Conservation (phyloP, 2,113 vertebrate genomes). For the Vimba vimba region DNA sequence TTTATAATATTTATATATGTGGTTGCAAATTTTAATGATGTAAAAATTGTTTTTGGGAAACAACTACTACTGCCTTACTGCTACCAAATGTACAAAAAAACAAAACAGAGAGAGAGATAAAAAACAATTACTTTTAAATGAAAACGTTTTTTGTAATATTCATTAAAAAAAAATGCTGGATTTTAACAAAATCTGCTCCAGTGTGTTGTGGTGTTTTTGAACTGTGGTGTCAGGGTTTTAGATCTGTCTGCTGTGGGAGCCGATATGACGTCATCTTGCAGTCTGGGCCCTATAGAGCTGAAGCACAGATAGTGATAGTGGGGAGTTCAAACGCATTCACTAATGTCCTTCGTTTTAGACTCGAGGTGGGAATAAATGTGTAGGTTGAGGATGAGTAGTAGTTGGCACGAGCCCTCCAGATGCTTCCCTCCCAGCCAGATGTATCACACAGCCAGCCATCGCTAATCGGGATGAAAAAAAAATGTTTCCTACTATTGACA, state of each 20-base stretch:
- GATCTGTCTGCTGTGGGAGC: constrained; percentile 48
- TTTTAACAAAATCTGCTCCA: constrained; percentile 62
- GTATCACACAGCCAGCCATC: neutral
- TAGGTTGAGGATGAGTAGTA: neutral
- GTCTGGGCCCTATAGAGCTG: constrained; percentile 55
- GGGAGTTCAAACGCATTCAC: neutral
- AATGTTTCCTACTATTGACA: neutral
- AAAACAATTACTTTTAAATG: constrained; percentile 66
- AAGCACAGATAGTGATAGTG: neutral
- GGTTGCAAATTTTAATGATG: constrained; percentile 68
- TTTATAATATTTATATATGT: constrained; percentile 75
- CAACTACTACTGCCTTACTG: constrained; percentile 77
- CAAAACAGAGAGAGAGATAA: constrained; percentile 24
- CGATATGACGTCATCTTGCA: constrained; percentile 79
- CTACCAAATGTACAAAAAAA: constrained; percentile 76
- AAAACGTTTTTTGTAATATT: constrained; percentile 75
- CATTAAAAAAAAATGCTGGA: constrained; percentile 80
- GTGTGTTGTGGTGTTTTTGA: constrained; percentile 18
- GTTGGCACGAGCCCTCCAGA: neutral
- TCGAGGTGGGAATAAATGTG: constrained; percentile 37
- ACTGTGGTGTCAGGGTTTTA: constrained; percentile 9
- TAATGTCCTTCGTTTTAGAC: constrained; percentile 33
- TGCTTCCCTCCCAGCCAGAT: neutral
- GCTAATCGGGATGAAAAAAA: neutral
- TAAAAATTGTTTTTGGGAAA: constrained; percentile 65